These are phyloP conservation scores for Stenodema calcarata DNA, from an alignment of 2,888 invertebrate genomes.

Conservation along the genomic window DNA sequence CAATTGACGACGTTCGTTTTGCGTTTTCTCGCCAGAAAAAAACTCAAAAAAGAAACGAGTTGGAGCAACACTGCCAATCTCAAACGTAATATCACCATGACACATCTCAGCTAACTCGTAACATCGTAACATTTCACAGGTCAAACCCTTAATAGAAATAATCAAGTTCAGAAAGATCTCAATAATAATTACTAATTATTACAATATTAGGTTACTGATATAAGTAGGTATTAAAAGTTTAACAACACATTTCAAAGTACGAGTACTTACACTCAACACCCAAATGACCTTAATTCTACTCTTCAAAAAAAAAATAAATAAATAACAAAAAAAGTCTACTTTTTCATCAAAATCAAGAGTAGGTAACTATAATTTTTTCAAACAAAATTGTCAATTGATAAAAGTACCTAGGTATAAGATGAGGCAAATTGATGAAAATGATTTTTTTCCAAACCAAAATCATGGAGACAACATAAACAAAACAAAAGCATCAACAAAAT, in stretches of 20 bases:
- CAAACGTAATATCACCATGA: no score
- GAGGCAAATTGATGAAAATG: neutral
- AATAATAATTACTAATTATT: no score
- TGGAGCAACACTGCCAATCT: no score
- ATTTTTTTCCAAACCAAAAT: neutral
- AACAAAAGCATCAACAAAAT: neutral
- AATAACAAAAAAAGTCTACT: neutral
- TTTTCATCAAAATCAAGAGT: neutral
- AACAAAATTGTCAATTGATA: neutral
- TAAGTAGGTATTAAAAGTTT: neutral
- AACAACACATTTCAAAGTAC: neutral
- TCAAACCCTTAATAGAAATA: neutral
- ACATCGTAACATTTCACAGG: no score
- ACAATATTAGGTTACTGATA: no score
- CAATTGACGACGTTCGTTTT: no score
- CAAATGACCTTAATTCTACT: slow-evolving; percentile 40
- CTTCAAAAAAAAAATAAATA: no score
- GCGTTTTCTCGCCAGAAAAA: no score
- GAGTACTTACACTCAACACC: slow-evolving; percentile 15
- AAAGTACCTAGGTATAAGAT: neutral
- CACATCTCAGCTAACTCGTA: no score
- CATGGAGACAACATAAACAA: no score
- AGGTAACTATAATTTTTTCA: neutral
- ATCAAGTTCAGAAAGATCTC: neutral
- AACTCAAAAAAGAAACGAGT: no score